Evolutionary conservation across 2,888 invertebrate species (phyloP), one percentile per base, ranked within the genome.

Genomic region (Eudasyphora cyanicolor): DNA sequence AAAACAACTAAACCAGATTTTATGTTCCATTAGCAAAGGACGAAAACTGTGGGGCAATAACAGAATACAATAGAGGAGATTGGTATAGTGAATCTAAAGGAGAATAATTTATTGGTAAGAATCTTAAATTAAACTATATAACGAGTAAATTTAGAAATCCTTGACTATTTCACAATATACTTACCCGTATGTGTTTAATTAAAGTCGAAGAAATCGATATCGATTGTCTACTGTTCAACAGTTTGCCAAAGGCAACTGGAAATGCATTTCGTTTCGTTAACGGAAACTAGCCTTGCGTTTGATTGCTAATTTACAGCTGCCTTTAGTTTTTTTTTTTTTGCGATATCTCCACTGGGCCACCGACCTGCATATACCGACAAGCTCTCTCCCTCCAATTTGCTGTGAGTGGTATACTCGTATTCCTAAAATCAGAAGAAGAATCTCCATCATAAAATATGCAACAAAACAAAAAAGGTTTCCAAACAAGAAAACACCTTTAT

Each of bases 401-500:
- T n/a, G n/a, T n/a, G n/a, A n/a, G n/a, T n/a, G n/a, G n/a, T n/a
- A n/a, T n/a, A n/a, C n/a, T n/a, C n/a, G n/a, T n/a, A n/a, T n/a
- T n/a, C n/a, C n/a, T n/a, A 60, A 32, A 32, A 64, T 12, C 38
- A 38, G 10, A n/a, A 27, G 12, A 12, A 27, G 29, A 42, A 42
- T 29, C n/a, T n/a, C 45, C 17, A 42, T 54, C 78, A 84, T 81
- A 73, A 81, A 81, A 81, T 79, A 84, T 84, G 78, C 84, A 81
- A 81, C 78, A 84, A 81, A 67, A 67, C 29, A 38, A 64, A 38
- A 57, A 67, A 60, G 76, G 69, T 69, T 51, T 49, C 57, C 54
- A 76, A 81, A 81, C 74, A 84, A 77, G 73, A 76, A 74, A 84
- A 84, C 82, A 84, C 84, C 79, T 82, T 74, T 82, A 51, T 79